Conservation (phyloP, 2,113 vertebrate genomes). For the Pardalotus punctatus region DNA sequence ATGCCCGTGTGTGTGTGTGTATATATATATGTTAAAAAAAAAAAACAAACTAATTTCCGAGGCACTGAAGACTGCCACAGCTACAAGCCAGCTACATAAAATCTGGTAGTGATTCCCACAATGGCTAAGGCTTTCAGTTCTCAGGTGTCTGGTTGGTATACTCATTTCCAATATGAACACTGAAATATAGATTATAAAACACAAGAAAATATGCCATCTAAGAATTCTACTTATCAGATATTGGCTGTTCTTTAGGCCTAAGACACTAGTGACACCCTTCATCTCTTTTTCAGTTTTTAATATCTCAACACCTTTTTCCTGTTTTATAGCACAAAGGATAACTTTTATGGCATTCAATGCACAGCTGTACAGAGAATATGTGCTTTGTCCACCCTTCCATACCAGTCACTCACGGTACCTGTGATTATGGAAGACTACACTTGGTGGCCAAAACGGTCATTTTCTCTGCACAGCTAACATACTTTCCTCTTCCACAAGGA, state of each 20-base stretch:
- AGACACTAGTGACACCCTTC: background rate
- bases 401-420: background rate
- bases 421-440: background rate
- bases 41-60: background rate
- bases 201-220: background rate
- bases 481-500: background rate
- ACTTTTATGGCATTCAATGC: background rate
- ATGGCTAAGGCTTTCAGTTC: background rate
- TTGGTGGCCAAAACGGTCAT: background rate
- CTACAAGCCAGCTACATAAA: background rate
- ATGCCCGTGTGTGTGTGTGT: background rate
- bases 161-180: accelerated
- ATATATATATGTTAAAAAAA: no score
- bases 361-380: background rate
- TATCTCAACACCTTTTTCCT: background rate
- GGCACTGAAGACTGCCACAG: background rate
- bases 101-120: background rate
- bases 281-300: background rate
- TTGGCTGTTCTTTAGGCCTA: background rate
- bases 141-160: background rate
- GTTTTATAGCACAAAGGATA: background rate
- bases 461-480: background rate
- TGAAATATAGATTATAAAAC: background rate
- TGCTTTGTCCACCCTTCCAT: background rate
- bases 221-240: background rate